Conservation (phyloP, 1,140 invertebrate genomes). For the Aphelinus certus region DNA sequence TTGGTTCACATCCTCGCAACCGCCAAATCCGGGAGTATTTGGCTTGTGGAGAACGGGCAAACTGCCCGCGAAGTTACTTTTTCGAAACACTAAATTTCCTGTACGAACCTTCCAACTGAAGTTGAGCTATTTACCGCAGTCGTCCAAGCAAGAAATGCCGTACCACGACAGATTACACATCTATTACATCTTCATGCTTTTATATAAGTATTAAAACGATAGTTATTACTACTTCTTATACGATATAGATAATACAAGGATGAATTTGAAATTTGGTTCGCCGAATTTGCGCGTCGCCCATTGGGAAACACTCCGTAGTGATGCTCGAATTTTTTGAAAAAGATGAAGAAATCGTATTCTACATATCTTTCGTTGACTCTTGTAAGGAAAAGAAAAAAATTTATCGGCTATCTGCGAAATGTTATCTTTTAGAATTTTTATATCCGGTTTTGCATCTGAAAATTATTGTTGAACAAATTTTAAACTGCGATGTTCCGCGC, state of each 20-base stretch:
- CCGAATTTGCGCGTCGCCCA: too few relatives aligned
- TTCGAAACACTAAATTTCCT: slow-evolving; percentile 48
- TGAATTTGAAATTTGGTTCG: not conserved
- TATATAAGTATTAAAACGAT: not conserved
- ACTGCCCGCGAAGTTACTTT: slow-evolving; percentile 70
- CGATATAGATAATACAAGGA: not conserved
- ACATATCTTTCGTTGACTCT: too few relatives aligned
- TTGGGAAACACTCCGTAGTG: too few relatives aligned
- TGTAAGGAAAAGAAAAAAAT: too few relatives aligned
- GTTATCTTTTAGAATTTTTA: too few relatives aligned
- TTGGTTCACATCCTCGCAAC: slow-evolving; percentile 73
- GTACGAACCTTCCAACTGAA: too few relatives aligned
- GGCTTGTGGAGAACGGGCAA: slow-evolving; percentile 76
- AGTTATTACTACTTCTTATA: not conserved
- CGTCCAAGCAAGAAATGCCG: slow-evolving; percentile 10
- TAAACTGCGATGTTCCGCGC: too few relatives aligned
- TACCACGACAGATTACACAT: slow-evolving; percentile 8
- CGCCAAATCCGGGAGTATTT: slow-evolving; percentile 75
- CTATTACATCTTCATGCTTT: not conserved
- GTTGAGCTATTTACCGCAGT: not conserved
- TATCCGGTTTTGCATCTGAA: too few relatives aligned
- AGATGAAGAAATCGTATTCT: too few relatives aligned
- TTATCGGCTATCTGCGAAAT: too few relatives aligned
- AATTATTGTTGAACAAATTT: too few relatives aligned
- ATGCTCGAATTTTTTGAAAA: too few relatives aligned